phyloP scores from a whole-genome alignment of 2,888 invertebrate genomes.

The Leptinotarsa rubiginosa region DNA sequence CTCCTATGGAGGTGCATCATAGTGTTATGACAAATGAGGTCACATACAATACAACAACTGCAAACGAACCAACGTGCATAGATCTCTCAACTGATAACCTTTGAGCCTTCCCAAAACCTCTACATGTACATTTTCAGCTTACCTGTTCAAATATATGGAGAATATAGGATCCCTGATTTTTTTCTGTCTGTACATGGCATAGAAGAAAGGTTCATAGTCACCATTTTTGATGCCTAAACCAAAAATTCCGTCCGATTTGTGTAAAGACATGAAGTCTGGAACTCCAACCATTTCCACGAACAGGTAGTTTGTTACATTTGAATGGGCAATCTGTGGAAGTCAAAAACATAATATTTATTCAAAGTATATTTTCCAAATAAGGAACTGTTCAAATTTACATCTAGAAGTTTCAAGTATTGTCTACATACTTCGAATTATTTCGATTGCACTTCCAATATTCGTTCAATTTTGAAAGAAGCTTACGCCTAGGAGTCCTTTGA shows the following conservation, averaged over 20 bases:
- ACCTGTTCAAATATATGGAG: slow-evolving; percentile 79
- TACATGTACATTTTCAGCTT: slow-evolving; percentile 27
- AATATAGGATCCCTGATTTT: slow-evolving; percentile 70
- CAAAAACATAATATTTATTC: slow-evolving; percentile 11
- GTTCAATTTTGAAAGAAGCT: too few species aligned
- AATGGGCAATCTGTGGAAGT: slow-evolving; percentile 68
- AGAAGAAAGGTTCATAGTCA: slow-evolving; percentile 74
- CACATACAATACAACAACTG: too few species aligned
- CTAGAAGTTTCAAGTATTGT: too few species aligned
- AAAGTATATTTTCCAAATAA: background rate
- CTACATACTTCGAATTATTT: too few species aligned
- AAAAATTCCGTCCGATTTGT: slow-evolving; percentile 79
- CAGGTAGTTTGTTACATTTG: slow-evolving; percentile 72
- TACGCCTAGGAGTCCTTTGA: too few species aligned
- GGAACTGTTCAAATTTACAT: background rate
- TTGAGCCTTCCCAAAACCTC: too few species aligned
- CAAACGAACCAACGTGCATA: too few species aligned
- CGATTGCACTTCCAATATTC: too few species aligned
- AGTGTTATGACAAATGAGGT: too few species aligned
- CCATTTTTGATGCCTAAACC: slow-evolving; percentile 73
- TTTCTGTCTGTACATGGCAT: slow-evolving; percentile 72
- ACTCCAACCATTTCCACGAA: slow-evolving; percentile 78
- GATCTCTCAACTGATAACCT: too few species aligned
- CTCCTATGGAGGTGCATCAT: too few species aligned
- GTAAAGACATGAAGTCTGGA: slow-evolving; percentile 74